These are phyloP conservation scores for Molothrus ater DNA, from an alignment of 2,797 vertebrate genomes.

Conservation along the genomic window DNA sequence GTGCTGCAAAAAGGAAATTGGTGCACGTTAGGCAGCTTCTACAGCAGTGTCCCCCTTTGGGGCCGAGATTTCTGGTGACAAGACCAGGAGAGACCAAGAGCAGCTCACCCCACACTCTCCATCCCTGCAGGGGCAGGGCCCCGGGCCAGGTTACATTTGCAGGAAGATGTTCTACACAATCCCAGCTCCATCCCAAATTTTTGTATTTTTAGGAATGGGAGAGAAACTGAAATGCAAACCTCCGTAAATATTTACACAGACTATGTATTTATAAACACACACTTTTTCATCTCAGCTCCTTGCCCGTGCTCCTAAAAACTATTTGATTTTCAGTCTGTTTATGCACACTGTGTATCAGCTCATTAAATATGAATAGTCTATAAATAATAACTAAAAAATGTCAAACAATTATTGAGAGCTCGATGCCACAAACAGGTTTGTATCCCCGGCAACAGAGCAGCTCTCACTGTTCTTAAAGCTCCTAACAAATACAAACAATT, in stretches of 20 bases:
- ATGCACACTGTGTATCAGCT: neutral
- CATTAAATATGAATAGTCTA: slow-evolving; percentile 52
- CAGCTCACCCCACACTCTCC: fast-evolving
- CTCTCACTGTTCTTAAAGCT: neutral
- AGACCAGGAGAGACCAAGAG: fast-evolving
- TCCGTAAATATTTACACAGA: neutral
- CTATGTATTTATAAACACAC: neutral
- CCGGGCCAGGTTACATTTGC: fast-evolving
- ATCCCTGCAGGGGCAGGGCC: neutral
- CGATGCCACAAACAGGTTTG: neutral
- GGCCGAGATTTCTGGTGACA: neutral
- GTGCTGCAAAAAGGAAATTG: fast-evolving
- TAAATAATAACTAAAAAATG: slow-evolving; percentile 48
- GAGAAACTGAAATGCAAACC: neutral
- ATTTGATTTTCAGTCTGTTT: slow-evolving; percentile 1
- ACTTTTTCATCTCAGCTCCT: neutral
- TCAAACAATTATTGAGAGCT: neutral
- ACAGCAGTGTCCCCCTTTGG: fast-evolving
- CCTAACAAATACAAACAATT: neutral
- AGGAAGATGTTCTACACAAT: fast-evolving
- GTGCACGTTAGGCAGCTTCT: fast-evolving
- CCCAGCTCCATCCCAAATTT: neutral
- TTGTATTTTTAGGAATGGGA: neutral
- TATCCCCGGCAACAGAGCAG: slow-evolving; percentile 2
- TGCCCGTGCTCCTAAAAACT: neutral